phyloP scores from a whole-genome alignment of 2,888 invertebrate genomes.

The Sinelater perroti region DNA sequence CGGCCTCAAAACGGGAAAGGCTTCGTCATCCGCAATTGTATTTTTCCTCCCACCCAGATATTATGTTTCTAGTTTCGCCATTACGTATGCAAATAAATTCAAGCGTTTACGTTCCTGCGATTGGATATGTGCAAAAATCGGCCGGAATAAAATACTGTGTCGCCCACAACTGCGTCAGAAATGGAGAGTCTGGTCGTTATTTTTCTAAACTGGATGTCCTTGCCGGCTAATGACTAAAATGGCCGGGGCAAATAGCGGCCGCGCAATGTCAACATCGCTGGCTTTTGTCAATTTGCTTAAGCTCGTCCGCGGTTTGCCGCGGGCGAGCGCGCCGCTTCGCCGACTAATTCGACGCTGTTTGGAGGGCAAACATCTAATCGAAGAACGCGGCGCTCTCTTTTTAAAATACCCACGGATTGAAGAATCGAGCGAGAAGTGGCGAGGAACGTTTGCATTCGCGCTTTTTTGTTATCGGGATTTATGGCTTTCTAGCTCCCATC shows the following conservation, averaged over 20 bases:
- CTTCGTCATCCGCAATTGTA: too few relatives aligned
- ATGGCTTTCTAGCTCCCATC: too few relatives aligned
- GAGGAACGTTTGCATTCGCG: too few relatives aligned
- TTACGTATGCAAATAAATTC: constrained; percentile 15
- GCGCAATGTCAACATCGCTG: constrained; percentile 8
- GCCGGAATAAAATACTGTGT: constrained; percentile 20
- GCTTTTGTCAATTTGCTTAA: constrained; percentile 9
- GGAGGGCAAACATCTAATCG: too few relatives aligned
- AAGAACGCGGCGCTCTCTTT: too few relatives aligned
- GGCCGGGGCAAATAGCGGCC: constrained; percentile 15
- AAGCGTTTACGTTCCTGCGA: constrained; percentile 13
- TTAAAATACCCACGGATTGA: too few relatives aligned
- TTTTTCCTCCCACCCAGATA: constrained; percentile 8
- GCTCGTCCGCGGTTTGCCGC: neutral
- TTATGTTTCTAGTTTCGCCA: constrained; percentile 1
- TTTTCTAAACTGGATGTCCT: constrained; percentile 33
- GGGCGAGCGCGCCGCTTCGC: neutral
- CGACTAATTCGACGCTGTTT: neutral
- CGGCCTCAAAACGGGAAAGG: too few relatives aligned
- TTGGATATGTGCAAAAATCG: constrained; percentile 17
- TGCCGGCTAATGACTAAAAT: constrained; percentile 32
- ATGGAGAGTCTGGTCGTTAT: constrained; percentile 28
- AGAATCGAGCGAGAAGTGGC: too few relatives aligned
- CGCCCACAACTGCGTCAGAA: constrained; percentile 27
- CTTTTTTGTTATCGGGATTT: too few relatives aligned